Conservation (phyloP, 2,888 invertebrate genomes). For the Euspilapteryx auroguttella region DNA sequence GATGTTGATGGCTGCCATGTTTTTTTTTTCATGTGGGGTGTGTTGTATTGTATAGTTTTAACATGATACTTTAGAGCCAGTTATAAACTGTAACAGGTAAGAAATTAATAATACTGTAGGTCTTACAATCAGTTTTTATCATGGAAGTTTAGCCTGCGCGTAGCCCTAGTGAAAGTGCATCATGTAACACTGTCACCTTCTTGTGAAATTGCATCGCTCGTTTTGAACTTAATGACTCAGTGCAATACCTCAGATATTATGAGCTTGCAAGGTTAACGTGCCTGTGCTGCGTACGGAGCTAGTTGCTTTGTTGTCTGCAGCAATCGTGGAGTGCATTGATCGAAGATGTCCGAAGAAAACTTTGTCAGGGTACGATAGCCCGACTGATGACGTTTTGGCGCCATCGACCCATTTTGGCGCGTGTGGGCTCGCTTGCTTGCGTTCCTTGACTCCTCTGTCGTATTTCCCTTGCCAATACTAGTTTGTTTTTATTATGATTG, state of each 20-base stretch:
- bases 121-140: too few relatives aligned
- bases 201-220: conserved; percentile 55
- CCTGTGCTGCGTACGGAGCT: conserved; percentile 12
- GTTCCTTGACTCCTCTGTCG: too few relatives aligned
- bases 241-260: conserved; percentile 11
- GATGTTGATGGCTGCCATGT: conserved; percentile 77
- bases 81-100: conserved; percentile 46
- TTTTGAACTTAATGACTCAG: conserved; percentile 25
- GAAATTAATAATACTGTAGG: conserved; percentile 18
- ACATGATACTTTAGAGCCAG: conserved; percentile 51
- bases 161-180: conserved; percentile 57
- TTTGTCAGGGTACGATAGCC: too few relatives aligned
- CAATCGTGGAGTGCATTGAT: too few relatives aligned
- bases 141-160: conserved; percentile 9
- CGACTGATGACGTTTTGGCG: conserved; percentile 59
- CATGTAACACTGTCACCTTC: conserved; percentile 53
- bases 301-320: conserved; percentile 16
- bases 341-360: too few relatives aligned
- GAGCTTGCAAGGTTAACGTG: conserved; percentile 16
- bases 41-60: conserved; percentile 46
- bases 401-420: conserved; percentile 37
- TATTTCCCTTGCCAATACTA: too few relatives aligned
- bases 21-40: conserved; percentile 76
- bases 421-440: conserved; percentile 27
- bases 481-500: too few relatives aligned